Evolutionary conservation across 2,888 invertebrate species (phyloP).

Genomic region (Chromoteleia sp.): DNA sequence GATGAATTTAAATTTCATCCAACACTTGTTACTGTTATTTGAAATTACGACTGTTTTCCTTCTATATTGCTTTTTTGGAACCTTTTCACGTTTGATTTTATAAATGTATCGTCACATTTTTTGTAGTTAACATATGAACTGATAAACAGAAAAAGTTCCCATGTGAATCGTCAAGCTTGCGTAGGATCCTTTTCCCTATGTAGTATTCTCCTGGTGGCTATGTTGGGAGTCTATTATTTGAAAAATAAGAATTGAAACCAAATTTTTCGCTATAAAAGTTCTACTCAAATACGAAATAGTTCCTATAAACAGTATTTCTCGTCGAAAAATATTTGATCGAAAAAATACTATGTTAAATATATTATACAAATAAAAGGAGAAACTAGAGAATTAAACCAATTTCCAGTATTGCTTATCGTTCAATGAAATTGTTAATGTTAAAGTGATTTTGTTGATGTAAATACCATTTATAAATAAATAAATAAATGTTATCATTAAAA

Average conservation of each 20-base stretch:
- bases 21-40: slow-evolving; percentile 13
- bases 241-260: slow-evolving; percentile 10
- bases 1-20: slow-evolving; percentile 25
- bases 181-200: slow-evolving; percentile 62
- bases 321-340: slow-evolving; percentile 57
- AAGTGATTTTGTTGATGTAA: not conserved
- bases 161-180: slow-evolving; percentile 45
- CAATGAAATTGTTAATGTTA: no score
- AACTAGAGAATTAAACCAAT: no score
- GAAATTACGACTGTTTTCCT: slow-evolving; percentile 29
- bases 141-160: slow-evolving; percentile 53
- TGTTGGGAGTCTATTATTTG: slow-evolving; percentile 53
- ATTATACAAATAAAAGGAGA: no score
- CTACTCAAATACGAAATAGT: not conserved
- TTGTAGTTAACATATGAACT: slow-evolving; percentile 29
- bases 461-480: not conserved
- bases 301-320: slow-evolving; percentile 38
- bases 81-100: slow-evolving; percentile 28
- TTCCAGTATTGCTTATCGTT: no score
- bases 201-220: slow-evolving; percentile 38
- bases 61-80: slow-evolving; percentile 20
- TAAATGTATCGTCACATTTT: slow-evolving; percentile 45
- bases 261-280: not conserved
- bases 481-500: not conserved
- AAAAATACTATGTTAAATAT: slow-evolving; percentile 1